Conservation (phyloP, 2,113 vertebrate species). For the Speoplatyrhinus poulsoni region DNA sequence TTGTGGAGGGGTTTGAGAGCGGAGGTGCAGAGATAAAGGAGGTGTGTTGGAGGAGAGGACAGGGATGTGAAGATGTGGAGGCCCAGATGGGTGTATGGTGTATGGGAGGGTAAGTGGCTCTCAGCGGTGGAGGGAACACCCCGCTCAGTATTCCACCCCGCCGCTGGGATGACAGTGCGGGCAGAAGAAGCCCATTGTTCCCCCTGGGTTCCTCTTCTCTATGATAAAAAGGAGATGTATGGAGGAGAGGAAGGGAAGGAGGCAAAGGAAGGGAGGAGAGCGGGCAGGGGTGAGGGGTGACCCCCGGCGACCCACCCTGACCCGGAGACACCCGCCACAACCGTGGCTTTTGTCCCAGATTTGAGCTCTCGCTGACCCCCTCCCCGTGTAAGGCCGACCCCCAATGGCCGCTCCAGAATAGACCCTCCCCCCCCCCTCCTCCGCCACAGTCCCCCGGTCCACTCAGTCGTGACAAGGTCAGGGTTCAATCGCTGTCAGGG, state of each 20-base stretch:
- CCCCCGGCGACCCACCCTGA: slow-evolving; percentile 57
- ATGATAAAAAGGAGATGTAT: slow-evolving; percentile 64
- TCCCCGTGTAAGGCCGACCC: slow-evolving; percentile 65
- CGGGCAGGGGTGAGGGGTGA: slow-evolving; percentile 55
- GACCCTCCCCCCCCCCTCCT: slow-evolving; percentile 24
- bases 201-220: slow-evolving; percentile 61
- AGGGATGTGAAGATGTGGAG: neutral
- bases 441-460: slow-evolving; percentile 32
- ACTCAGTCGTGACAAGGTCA: slow-evolving; percentile 76
- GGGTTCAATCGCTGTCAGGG: slow-evolving; percentile 65
- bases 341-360: slow-evolving; percentile 65
- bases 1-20: neutral
- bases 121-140: slow-evolving; percentile 30
- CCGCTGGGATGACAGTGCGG: slow-evolving; percentile 69
- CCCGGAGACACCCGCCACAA: slow-evolving; percentile 70
- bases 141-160: slow-evolving; percentile 48
- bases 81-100: slow-evolving; percentile 29
- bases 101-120: slow-evolving; percentile 15
- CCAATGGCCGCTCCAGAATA: slow-evolving; percentile 23
- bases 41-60: neutral
- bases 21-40: neutral
- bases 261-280: slow-evolving; percentile 53
- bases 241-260: slow-evolving; percentile 66
- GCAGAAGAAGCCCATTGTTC: slow-evolving; percentile 76
- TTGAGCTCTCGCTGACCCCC: slow-evolving; percentile 57